Evolutionary conservation across 2,888 invertebrate genomes (phyloP).

Genomic region (Himalopsyche anomala): DNA sequence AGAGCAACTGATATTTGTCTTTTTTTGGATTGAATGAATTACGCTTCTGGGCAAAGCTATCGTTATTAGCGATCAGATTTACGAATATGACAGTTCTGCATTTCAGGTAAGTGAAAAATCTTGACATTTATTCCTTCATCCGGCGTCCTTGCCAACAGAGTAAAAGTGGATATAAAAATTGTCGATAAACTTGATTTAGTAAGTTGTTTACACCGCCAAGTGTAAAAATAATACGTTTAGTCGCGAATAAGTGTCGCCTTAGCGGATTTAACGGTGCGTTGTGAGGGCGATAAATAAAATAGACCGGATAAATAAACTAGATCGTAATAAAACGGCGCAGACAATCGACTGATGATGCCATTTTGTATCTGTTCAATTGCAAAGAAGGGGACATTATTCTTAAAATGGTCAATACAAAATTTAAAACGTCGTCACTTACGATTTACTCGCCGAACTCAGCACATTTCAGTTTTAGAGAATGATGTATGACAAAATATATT

Average conservation of each 20-base stretch:
- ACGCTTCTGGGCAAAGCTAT: too few relatives aligned
- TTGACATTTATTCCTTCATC: neutral
- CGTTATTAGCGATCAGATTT: too few relatives aligned
- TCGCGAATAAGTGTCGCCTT: conserved; percentile 56
- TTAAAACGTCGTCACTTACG: neutral
- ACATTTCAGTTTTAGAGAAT: too few relatives aligned
- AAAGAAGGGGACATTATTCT: neutral
- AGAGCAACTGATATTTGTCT: too few relatives aligned
- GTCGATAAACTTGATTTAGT: conserved; percentile 55
- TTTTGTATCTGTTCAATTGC: conserved; percentile 3
- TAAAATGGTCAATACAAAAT: neutral
- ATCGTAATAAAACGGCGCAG: conserved; percentile 3
- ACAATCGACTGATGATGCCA: conserved; percentile 23
- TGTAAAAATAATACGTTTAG: conserved; percentile 55
- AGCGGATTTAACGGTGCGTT: conserved; percentile 40
- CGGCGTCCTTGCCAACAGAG: neutral
- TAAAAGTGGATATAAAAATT: conserved; percentile 12
- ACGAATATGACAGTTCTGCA: too few relatives aligned
- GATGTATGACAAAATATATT: neutral
- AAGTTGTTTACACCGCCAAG: conserved; percentile 56
- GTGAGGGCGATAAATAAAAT: conserved; percentile 24
- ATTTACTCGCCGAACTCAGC: too few relatives aligned
- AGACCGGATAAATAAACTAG: conserved; percentile 5
- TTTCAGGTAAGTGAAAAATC: neutral
- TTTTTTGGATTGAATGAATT: too few relatives aligned